These are phyloP conservation scores for Cyprinodon tularosa DNA, from an alignment of 2,113 vertebrate species.

Conservation along the genomic window DNA sequence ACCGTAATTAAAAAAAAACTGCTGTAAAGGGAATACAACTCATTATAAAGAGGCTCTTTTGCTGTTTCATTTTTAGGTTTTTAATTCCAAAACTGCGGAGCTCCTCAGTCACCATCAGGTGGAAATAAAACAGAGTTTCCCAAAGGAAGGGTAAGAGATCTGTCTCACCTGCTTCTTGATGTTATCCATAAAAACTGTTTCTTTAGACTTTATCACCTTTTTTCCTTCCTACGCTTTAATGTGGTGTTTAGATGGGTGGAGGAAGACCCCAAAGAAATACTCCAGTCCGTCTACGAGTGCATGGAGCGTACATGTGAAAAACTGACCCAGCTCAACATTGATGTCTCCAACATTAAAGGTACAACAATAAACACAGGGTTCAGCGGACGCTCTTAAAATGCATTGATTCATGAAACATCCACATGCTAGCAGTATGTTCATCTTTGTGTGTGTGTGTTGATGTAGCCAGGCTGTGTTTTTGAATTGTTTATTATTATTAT, in stretches of 20 bases:
- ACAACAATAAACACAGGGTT: background rate
- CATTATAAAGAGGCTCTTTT: background rate
- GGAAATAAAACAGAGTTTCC: conserved; percentile 95
- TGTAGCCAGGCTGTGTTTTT: too few relatives aligned
- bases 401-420: too few relatives aligned
- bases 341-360: conserved; percentile 96
- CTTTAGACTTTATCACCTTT: background rate
- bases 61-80: conserved; percentile 81
- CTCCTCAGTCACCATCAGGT: conserved; percentile 97
- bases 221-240: too few relatives aligned
- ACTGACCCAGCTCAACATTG: conserved; percentile 89
- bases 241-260: conserved; percentile 89
- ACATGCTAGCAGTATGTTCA: too few relatives aligned
- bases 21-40: too few relatives aligned
- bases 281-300: conserved; percentile 95
- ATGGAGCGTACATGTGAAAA: conserved; percentile 96
- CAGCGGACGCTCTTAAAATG: too few relatives aligned
- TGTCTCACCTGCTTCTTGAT: background rate
- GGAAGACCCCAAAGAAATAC: conserved; percentile 93
- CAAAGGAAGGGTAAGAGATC: conserved; percentile 90
- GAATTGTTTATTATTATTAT: too few relatives aligned
- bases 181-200: too few relatives aligned
- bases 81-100: conserved; percentile 95
- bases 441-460: too few relatives aligned
- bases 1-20: too few relatives aligned